Base-by-base conservation (phyloP, 2,113 vertebrate genomes). In the Xenopus borealis region DNA sequence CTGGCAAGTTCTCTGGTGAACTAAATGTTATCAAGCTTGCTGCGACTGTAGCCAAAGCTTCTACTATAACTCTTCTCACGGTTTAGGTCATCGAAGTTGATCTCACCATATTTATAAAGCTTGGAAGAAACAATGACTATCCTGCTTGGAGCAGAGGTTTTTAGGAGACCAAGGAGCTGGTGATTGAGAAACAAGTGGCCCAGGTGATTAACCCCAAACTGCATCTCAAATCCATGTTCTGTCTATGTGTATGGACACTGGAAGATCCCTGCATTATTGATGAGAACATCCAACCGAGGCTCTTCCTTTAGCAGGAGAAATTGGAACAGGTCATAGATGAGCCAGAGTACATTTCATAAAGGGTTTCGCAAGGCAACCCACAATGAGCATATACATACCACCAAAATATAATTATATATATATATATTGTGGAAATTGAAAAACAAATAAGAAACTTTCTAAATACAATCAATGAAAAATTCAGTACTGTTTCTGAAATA, bases 41-140 rank as follows among this genome's bases (percentile, higher is more conserved):
- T 98, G 77, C 94, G 93, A 79, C 94, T 96, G 57, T 98, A 98
- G 80, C 90, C 94, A 86, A 93, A 95, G 27, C 94, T 91, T 83
- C 94, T 96, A 79, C 93, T 87, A 81, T 97, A 98, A 82, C 74
- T 92, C 12, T 81, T 80, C 71, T 97, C 96, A 78, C 95, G 95
- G 83, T 96, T 96, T 82, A 97, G 83, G 85, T 98, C 95, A 16
- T 97, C 93, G 65, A 98, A 98, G 84, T 98, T 96, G 86, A 98
- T 93, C 72, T 90, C 88, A 72, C 96, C 96, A 0, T 96, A 93
- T 83, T 98, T 98, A 86, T 98, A 98, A 66, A 98, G 94, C 80
- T 95, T 96, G 33, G 96, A 98, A 69, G 96, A 96, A 58, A 98
- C 95, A 1, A 98, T 90, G 1, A 98, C 86, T 66, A 98, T 84